Conservation (phyloP, 2,888 invertebrate species). For the Diadegma fenestrale region DNA sequence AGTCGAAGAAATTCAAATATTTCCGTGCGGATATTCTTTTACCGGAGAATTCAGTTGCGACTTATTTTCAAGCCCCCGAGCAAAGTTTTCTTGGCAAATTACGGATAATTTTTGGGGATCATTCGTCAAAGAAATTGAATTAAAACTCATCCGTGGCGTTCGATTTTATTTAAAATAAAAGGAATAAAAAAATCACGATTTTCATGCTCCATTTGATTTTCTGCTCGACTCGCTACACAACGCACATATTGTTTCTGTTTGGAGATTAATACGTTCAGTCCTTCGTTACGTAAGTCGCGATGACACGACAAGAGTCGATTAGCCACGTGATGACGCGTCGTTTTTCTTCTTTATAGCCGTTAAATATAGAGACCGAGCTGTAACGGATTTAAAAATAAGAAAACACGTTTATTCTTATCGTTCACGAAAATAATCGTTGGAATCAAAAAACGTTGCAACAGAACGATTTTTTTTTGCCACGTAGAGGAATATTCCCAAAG, state of each 20-base stretch:
- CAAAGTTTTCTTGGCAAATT: not conserved
- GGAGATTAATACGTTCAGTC: not conserved
- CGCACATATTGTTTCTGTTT: constrained; percentile 2
- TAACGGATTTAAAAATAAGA: not conserved
- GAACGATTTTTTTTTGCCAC: not conserved
- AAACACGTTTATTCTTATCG: not conserved
- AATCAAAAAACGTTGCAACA: not conserved
- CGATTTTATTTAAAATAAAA: not conserved
- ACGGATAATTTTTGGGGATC: not conserved
- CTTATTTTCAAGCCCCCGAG: not conserved
- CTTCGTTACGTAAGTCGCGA: constrained; percentile 14
- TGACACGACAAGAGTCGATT: not conserved
- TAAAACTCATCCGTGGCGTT: not conserved
- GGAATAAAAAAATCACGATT: not conserved
- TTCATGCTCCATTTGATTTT: not conserved
- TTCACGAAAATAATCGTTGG: not conserved
- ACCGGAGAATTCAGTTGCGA: not conserved
- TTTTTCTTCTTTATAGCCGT: constrained; percentile 5
- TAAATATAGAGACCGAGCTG: not conserved
- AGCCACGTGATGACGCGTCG: not conserved
- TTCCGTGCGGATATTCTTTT: not conserved
- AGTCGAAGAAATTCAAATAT: not conserved
- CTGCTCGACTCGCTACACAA: not conserved
- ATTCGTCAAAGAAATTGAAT: not conserved
- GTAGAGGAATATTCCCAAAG: not conserved